Base-by-base conservation (phyloP, 1,140 invertebrate genomes). In the Bradysia coprophila region DNA sequence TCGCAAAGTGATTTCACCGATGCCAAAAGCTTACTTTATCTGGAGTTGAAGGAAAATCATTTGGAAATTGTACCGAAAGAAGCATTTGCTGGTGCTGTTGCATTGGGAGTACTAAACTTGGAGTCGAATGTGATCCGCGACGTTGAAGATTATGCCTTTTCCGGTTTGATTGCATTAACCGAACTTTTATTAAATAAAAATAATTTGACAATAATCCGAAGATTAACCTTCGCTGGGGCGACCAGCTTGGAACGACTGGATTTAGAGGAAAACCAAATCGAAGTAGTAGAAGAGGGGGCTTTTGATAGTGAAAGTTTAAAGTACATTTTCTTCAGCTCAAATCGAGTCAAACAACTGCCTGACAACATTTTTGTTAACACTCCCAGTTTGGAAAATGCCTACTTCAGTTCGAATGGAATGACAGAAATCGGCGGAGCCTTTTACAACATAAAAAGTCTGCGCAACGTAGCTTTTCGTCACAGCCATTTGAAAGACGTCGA, bases 201-300 rank as follows among this genome's bases (percentile, higher is more conserved):
- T n/a, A n/a, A n/a, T n/a, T n/a, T n/a, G n/a, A n/a, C n/a, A n/a
- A n/a, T 22, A 13, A 10, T 41, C 19, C 18, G 23, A 6, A 20
- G 34, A 10, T 19, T 33, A 3, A 13, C 34, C 6, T 41, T 41
- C n/a, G 15, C 24, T n/a, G 40, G 31, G 19, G 15, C 31, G 13
- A 32, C 21, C 10, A 33, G 15, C 16, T 33, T 41, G 21, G 28
- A 33, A 2, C 28, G 34, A 41, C 20, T 41, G 3, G 21, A 18
- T 32, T 21, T 41, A 19, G 34, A 28, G 21, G 16, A 33, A 4
- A 41, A 41, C 34, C 40, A 41, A 33, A 33, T 41, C 21, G 6
- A 34, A 33, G 21, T 41, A 19, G 18, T 41, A 21, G 40, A 32
- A 6, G 40, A 33, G 2, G 16, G 31, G 5, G 15, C 31, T 16